Evolutionary conservation across 2,113 vertebrate genomes (phyloP).

Genomic region (Erythrocebus patas): DNA sequence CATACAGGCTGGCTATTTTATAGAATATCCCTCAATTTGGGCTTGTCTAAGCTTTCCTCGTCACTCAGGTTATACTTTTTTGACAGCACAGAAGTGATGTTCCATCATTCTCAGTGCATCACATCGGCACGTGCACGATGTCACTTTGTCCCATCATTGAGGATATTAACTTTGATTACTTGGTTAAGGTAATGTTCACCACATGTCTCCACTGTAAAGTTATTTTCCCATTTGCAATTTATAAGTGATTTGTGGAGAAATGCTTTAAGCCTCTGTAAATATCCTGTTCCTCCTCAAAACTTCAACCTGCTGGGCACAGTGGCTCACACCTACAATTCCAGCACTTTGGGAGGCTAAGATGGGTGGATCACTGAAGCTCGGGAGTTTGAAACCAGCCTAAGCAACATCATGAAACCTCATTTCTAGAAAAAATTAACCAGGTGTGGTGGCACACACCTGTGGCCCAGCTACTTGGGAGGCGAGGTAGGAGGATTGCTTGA

Average conservation of each 20-base stretch:
- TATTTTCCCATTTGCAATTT: not conserved
- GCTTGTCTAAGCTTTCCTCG: not conserved
- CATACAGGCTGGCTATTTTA: not conserved
- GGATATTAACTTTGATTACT: constrained; percentile 11
- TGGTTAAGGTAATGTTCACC: not conserved
- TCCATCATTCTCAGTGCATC: not conserved
- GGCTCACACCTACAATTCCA: no score
- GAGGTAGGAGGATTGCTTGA: no score
- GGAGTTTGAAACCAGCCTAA: no score
- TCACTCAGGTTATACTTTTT: constrained; percentile 18
- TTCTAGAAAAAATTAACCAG: no score
- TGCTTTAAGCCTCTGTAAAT: not conserved
- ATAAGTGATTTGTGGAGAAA: not conserved
- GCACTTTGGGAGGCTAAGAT: no score
- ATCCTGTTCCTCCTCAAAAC: not conserved
- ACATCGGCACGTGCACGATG: not conserved
- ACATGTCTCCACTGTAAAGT: not conserved
- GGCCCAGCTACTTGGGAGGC: no score
- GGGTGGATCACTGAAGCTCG: no score
- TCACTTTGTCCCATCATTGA: not conserved
- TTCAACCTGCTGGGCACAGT: not conserved
- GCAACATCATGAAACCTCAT: no score
- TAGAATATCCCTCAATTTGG: not conserved
- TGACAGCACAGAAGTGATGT: not conserved
- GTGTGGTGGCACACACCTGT: no score